These are phyloP conservation scores for Hemicrepidius hirtus DNA, from an alignment of 2,888 invertebrate genomes.

Conservation along the genomic window DNA sequence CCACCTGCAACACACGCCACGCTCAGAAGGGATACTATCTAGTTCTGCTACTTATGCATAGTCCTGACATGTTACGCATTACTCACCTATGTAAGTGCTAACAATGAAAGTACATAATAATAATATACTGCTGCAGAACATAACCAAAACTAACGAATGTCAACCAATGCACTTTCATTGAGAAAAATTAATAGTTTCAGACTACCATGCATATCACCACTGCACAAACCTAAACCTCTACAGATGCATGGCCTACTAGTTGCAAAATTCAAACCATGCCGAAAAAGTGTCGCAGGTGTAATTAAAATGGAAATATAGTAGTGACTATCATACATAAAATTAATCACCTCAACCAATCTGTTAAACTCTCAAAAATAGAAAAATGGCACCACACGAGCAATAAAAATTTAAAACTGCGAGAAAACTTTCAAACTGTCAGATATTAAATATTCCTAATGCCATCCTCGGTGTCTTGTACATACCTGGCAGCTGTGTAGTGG, in stretches of 20 bases:
- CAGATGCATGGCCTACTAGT: constrained; percentile 62
- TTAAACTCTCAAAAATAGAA: constrained; percentile 43
- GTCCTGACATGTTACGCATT: constrained; percentile 48
- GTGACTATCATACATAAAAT: constrained; percentile 40
- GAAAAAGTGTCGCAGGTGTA: constrained; percentile 48
- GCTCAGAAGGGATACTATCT: constrained; percentile 59
- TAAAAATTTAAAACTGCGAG: constrained; percentile 47
- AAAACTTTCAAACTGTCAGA: constrained; percentile 44
- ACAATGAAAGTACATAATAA: constrained; percentile 39
- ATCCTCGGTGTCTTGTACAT: constrained; percentile 57
- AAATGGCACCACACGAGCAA: constrained; percentile 45
- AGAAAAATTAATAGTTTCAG: constrained; percentile 52
- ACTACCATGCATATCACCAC: constrained; percentile 60
- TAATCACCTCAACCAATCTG: constrained; percentile 52
- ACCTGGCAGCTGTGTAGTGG: constrained; percentile 78
- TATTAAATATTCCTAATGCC: constrained; percentile 1
- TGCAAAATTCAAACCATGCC: constrained; percentile 59
- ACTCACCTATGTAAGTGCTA: constrained; percentile 47
- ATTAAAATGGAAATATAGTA: constrained; percentile 42
- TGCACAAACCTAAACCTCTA: constrained; percentile 60
- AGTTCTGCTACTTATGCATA: constrained; percentile 50
- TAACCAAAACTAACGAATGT: constrained; percentile 25
- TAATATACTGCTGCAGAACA: constrained; percentile 11
- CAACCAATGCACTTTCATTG: constrained; percentile 54
- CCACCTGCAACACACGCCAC: constrained; percentile 76